Percentiles rank a stretch among this genome's conserved stretches.
Evolutionary conservation across 2,888 invertebrate species (phyloP).

Genomic region (Dicranocentrus wangi): DNA sequence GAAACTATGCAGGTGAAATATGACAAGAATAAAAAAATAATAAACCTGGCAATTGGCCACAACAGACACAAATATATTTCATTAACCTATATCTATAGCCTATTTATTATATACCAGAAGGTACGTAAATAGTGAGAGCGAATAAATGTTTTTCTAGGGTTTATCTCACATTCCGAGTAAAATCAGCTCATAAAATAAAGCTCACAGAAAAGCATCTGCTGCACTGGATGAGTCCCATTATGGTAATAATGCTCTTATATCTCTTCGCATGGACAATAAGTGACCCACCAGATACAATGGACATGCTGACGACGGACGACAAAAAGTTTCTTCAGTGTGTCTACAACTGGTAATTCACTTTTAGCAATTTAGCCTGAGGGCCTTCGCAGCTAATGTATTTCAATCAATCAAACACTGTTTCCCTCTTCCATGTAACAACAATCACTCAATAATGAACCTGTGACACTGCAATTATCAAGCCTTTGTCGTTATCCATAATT

Average conservation of each 20-base stretch:
- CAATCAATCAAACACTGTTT: too few species aligned
- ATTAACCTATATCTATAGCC: too few species aligned
- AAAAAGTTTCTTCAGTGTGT: slow-evolving; percentile 91
- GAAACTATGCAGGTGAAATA: slow-evolving; percentile 80
- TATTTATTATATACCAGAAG: too few species aligned
- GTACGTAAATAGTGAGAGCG: too few species aligned
- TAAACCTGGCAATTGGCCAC: slow-evolving; percentile 4
- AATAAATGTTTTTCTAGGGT: slow-evolving; percentile 81
- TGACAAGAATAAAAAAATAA: slow-evolving; percentile 9
- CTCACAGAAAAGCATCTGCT: slow-evolving; percentile 92
- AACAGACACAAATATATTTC: slow-evolving; percentile 3
- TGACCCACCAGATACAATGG: slow-evolving; percentile 87
- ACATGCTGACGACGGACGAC: slow-evolving; percentile 83
- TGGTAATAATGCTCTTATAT: slow-evolving; percentile 90
- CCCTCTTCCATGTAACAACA: too few species aligned
- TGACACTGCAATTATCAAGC: too few species aligned
- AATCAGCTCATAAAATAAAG: slow-evolving; percentile 93
- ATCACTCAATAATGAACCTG: too few species aligned
- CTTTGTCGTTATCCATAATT: too few species aligned
- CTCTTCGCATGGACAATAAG: slow-evolving; percentile 93
- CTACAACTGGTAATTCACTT: slow-evolving; percentile 96
- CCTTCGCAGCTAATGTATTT: too few species aligned
- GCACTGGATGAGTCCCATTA: slow-evolving; percentile 93
- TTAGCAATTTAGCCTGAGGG: too few species aligned
- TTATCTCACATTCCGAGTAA: slow-evolving; percentile 92